A percentile compares a stretch with the other conserved stretches of the same genome.
phyloP scores from a whole-genome alignment of 2,797 vertebrate species.

The Hemibagrus guttatus region DNA sequence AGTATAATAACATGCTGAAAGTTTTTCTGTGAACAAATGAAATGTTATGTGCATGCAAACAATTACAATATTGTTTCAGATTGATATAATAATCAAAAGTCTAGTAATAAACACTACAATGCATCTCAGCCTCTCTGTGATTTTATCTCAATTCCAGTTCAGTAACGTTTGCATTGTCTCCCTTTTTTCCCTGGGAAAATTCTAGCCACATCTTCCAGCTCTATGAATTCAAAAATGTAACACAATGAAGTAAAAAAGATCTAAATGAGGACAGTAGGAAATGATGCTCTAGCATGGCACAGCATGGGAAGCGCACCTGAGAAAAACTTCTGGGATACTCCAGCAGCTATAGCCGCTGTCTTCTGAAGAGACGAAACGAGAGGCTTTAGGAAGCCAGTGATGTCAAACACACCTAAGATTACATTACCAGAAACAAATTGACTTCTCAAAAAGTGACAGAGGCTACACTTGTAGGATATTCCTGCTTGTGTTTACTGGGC shows the following conservation, averaged over 20 bases:
- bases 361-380: slow-evolving; percentile 46
- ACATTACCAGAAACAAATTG: slow-evolving; percentile 27
- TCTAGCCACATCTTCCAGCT: not conserved
- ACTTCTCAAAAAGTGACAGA: slow-evolving; percentile 24
- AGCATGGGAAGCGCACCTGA: slow-evolving; percentile 38
- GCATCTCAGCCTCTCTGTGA: not conserved
- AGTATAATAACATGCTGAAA: not conserved
- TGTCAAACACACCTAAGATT: slow-evolving; percentile 49
- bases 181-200: not conserved
- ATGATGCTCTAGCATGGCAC: not conserved
- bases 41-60: not conserved
- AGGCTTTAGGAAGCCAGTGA: slow-evolving; percentile 51
- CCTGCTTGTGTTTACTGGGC: not conserved
- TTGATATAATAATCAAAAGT: not conserved
- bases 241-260: not conserved
- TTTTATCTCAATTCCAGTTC: not conserved
- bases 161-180: not conserved
- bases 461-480: slow-evolving; percentile 24
- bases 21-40: not conserved
- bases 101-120: not conserved
- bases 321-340: slow-evolving; percentile 48
- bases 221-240: not conserved
- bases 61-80: not conserved
- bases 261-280: not conserved
- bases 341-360: slow-evolving; percentile 55